A percentile compares a stretch with the other conserved stretches of the same genome.
Conservation (phyloP, 1,140 invertebrate genomes). For the Drosophila neocordata region DNA sequence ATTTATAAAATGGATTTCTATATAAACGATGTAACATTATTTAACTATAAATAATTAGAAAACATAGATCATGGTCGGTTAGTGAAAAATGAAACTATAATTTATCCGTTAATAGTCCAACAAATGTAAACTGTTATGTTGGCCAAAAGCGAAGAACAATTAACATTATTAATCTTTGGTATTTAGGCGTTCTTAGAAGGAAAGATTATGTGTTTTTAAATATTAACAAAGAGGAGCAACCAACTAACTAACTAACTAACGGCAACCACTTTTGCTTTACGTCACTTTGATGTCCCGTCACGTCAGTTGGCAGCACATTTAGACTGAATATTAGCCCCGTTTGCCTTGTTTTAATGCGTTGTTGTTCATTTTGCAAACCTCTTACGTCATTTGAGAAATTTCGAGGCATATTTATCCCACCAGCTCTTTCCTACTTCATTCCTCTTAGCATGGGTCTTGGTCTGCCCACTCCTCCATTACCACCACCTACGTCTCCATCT, state of each 20-base stretch:
- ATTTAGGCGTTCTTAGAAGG: background rate
- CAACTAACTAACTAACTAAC: background rate
- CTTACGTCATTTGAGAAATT: conserved; percentile 56
- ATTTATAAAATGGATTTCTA: too few species aligned
- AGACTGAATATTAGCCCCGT: conserved; percentile 37
- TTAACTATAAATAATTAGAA: too few species aligned
- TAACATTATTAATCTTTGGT: conserved; percentile 8
- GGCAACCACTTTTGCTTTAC: conserved; percentile 3
- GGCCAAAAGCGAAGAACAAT: background rate
- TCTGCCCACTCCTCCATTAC: background rate
- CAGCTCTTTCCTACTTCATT: background rate
- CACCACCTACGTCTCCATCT: conserved; percentile 10
- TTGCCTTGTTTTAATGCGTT: conserved; percentile 47
- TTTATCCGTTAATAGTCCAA: too few species aligned
- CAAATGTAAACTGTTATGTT: background rate
- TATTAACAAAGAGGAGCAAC: background rate
- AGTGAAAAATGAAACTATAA: too few species aligned
- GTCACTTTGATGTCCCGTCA: conserved; percentile 1
- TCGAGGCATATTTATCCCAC: conserved; percentile 5
- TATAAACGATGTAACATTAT: too few species aligned
- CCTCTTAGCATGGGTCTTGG: background rate
- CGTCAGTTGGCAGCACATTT: conserved; percentile 3
- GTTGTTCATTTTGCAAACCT: conserved; percentile 55
- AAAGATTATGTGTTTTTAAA: background rate
- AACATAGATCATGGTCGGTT: too few species aligned